Conservation (phyloP, 1,140 invertebrate genomes). For the Drosophila navojoa region DNA sequence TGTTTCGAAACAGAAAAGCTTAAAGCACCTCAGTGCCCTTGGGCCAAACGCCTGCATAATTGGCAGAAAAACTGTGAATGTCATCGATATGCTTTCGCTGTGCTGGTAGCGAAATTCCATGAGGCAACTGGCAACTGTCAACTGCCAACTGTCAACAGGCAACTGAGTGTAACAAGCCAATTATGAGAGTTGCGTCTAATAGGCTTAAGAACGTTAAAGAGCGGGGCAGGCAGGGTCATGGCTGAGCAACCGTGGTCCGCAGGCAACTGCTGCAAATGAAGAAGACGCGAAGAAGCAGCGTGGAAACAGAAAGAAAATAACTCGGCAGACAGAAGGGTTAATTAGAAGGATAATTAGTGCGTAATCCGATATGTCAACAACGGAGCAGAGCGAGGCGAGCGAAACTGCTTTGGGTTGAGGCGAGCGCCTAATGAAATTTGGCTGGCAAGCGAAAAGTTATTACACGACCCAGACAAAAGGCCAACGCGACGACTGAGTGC, state of each 20-base stretch:
- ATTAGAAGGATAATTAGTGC: conserved; percentile 82
- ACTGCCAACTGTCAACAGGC: conserved; percentile 31
- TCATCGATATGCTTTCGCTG: conserved; percentile 51
- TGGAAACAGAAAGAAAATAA: conserved; percentile 51
- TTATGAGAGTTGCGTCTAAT: conserved; percentile 77
- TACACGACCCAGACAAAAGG: conserved; percentile 13
- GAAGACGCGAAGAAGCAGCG: conserved; percentile 11
- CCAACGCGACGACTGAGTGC: conserved; percentile 22
- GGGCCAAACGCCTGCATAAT: conserved; percentile 14
- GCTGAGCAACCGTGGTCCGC: conserved; percentile 44
- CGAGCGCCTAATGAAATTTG: conserved; percentile 65
- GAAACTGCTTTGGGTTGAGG: conserved; percentile 1
- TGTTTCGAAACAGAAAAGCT: background rate
- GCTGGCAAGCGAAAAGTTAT: conserved; percentile 60
- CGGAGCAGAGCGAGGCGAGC: too few relatives aligned
- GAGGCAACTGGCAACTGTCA: conserved; percentile 30
- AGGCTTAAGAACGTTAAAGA: conserved; percentile 72
- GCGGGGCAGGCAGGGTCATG: conserved; percentile 66
- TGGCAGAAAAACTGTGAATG: conserved; percentile 46
- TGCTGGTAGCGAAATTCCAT: conserved; percentile 17
- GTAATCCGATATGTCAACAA: conserved; percentile 82
- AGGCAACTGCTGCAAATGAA: conserved; percentile 45
- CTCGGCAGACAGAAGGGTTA: conserved; percentile 73
- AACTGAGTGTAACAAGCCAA: conserved; percentile 66
- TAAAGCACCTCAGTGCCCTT: background rate